Percentiles rank a stretch among this genome's conserved stretches.
These are phyloP conservation scores for Pagrus major DNA, from an alignment of 2,113 vertebrate species.

Conservation along the genomic window DNA sequence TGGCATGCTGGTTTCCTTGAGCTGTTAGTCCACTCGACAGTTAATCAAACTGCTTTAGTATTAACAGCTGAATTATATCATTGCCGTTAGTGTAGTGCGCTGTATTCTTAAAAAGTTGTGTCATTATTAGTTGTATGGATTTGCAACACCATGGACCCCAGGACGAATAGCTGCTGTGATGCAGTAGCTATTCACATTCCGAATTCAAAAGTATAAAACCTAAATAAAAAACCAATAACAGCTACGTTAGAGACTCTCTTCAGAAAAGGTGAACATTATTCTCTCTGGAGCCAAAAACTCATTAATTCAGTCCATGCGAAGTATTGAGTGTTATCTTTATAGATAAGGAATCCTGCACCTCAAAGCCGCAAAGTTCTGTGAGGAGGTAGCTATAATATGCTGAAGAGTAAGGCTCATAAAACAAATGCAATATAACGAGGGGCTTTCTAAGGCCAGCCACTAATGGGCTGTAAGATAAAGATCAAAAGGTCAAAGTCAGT, in stretches of 20 bases:
- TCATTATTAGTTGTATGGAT: not conserved
- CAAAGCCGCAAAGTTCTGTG: slow-evolving; percentile 43
- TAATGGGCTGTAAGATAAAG: slow-evolving; percentile 55
- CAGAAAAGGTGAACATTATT: slow-evolving; percentile 31
- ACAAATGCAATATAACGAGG: slow-evolving; percentile 51
- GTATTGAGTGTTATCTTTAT: slow-evolving; percentile 53
- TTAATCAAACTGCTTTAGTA: not conserved
- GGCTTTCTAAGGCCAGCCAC: slow-evolving; percentile 23
- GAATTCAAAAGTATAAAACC: not conserved
- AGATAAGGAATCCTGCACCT: slow-evolving; percentile 59
- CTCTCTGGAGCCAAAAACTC: slow-evolving; percentile 52
- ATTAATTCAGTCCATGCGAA: slow-evolving; percentile 57
- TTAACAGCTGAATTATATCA: not conserved
- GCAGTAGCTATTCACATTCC: not conserved
- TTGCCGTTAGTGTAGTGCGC: not conserved
- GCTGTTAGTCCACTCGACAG: not conserved
- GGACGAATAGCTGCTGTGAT: not conserved
- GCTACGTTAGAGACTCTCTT: slow-evolving; percentile 18
- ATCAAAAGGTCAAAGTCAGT: slow-evolving; percentile 55
- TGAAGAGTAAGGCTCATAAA: slow-evolving; percentile 50
- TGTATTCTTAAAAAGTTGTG: not conserved
- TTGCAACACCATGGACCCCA: not conserved
- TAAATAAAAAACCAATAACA: slow-evolving; percentile 11
- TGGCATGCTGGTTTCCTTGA: not conserved
- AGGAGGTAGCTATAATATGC: slow-evolving; percentile 40